A percentile compares a stretch with the other conserved stretches of the same genome.
These are phyloP conservation scores for Odontothrips loti DNA, from an alignment of 2,888 invertebrate species.

Conservation along the genomic window DNA sequence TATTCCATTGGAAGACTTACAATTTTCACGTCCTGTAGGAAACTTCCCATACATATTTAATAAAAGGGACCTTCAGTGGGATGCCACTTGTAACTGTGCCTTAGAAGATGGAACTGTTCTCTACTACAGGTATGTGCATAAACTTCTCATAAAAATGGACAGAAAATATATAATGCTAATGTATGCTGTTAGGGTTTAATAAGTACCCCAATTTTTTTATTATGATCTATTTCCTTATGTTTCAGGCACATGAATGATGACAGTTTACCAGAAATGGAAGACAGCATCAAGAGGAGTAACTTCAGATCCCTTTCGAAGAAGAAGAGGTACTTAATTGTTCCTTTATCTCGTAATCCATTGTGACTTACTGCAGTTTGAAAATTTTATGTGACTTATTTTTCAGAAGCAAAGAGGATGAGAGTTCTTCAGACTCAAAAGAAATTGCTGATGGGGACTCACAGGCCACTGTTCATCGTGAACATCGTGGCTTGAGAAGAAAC, in stretches of 20 bases:
- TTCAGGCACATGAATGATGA: not conserved
- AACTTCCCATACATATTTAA: not conserved
- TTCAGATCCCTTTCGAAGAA: not conserved
- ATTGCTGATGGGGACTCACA: not conserved
- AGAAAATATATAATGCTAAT: too few relatives aligned
- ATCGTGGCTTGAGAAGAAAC: not conserved
- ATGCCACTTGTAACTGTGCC: not conserved
- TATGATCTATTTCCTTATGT: not conserved
- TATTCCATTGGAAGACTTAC: conserved; percentile 54
- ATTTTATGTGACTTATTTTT: not conserved
- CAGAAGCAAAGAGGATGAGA: not conserved
- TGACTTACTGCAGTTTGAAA: not conserved
- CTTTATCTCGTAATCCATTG: not conserved
- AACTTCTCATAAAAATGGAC: not conserved
- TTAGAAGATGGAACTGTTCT: conserved; percentile 14
- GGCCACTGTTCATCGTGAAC: not conserved
- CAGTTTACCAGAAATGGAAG: not conserved
- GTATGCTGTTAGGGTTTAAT: not conserved
- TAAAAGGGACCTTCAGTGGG: not conserved
- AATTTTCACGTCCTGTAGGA: not conserved
- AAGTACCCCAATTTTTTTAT: too few relatives aligned
- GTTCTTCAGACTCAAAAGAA: not conserved
- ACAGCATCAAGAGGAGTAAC: not conserved
- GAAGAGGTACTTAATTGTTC: not conserved
- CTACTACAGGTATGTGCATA: not conserved